phyloP scores from a whole-genome alignment of 2,888 invertebrate genomes.

The Dysmachus trigonus region DNA sequence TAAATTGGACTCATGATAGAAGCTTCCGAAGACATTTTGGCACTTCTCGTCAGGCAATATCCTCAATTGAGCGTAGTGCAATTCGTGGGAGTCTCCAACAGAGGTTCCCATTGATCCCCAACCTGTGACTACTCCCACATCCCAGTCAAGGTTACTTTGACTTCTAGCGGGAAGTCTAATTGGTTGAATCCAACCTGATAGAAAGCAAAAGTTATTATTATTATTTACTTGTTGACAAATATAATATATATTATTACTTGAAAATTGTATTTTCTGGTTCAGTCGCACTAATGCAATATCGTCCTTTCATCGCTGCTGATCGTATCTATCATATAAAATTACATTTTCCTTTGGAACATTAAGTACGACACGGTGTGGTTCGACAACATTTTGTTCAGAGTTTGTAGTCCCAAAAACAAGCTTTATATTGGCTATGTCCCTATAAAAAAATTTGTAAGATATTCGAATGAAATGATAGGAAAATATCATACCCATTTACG shows the following conservation, averaged over 20 bases:
- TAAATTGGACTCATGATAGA: neutral
- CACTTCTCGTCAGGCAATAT: neutral
- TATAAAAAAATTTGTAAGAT: neutral
- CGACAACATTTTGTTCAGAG: neutral
- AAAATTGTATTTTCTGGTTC: neutral
- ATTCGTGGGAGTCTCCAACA: neutral
- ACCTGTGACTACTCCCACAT: neutral
- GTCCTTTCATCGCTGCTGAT: neutral
- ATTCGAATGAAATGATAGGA: neutral
- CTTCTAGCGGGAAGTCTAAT: neutral
- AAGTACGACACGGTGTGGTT: neutral
- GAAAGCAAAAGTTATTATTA: no score
- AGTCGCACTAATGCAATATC: neutral
- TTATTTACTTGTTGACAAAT: neutral
- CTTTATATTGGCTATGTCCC: neutral
- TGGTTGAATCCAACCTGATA: neutral
- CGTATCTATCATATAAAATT: neutral
- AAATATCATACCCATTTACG: neutral
- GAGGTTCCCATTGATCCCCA: neutral
- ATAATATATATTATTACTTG: neutral
- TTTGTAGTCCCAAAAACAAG: neutral
- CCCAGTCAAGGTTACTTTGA: neutral
- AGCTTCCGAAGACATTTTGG: neutral
- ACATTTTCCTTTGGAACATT: neutral
- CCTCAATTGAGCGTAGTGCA: neutral